These are phyloP conservation scores for Daktulosphaira vitifoliae DNA, from an alignment of 1,140 invertebrate genomes.

Conservation along the genomic window DNA sequence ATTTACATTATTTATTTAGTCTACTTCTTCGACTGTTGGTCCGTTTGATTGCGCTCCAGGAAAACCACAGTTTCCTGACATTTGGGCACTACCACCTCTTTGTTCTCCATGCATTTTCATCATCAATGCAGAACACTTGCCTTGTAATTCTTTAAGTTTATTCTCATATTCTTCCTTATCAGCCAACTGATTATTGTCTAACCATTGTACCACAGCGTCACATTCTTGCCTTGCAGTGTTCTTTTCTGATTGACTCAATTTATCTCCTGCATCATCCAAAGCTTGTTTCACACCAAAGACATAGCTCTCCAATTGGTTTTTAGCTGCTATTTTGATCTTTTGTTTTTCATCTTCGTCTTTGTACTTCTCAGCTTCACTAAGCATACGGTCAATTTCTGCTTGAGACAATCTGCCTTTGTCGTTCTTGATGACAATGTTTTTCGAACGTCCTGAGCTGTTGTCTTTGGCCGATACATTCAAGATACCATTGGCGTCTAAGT, in stretches of 20 bases:
- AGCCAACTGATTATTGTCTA: too few species aligned
- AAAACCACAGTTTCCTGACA: not conserved
- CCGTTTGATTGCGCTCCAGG: conserved; percentile 40
- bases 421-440: too few species aligned
- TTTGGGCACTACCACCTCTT: not conserved
- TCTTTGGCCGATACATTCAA: conserved; percentile 70
- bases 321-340: conserved; percentile 51
- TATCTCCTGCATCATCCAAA: too few species aligned
- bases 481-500: conserved; percentile 70
- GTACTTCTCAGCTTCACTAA: too few species aligned
- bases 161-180: conserved; percentile 45
- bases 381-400: too few species aligned
- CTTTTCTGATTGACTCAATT: conserved; percentile 43
- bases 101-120: conserved; percentile 45
- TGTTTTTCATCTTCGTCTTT: too few species aligned
- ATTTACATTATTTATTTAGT: too few species aligned
- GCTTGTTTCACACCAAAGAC: conserved; percentile 97
- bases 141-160: conserved; percentile 47
- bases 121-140: conserved; percentile 47
- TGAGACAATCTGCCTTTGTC: too few species aligned
- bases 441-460: too few species aligned
- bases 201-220: conserved; percentile 48
- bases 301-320: conserved; percentile 77
- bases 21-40: conserved; percentile 64
- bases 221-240: conserved; percentile 44